phyloP scores from a whole-genome alignment of 2,888 invertebrate genomes.

The Synergus umbraculus region DNA sequence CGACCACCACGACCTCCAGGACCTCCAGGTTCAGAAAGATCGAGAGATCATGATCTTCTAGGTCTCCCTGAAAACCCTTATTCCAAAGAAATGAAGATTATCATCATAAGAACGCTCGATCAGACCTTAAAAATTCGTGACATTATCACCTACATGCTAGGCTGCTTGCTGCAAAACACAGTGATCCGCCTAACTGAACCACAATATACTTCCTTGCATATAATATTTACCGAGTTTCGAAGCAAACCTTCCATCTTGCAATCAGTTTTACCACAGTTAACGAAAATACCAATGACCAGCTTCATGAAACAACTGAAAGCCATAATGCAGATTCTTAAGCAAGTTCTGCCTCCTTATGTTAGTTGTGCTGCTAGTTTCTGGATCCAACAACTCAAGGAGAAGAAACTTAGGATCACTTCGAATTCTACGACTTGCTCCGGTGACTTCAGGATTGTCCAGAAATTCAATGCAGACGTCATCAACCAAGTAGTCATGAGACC shows the following conservation, averaged over 20 bases:
- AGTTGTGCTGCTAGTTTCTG: not conserved
- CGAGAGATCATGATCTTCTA: too few species aligned
- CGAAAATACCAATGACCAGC: constrained; percentile 49
- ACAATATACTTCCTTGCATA: not conserved
- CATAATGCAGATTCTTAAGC: not conserved
- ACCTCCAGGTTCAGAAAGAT: too few species aligned
- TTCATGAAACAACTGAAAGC: constrained; percentile 41
- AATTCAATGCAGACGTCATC: not conserved
- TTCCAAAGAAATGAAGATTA: not conserved
- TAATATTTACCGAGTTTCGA: constrained; percentile 13
- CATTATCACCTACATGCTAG: not conserved
- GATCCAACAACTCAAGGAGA: not conserved
- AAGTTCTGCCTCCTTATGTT: not conserved
- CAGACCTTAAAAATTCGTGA: not conserved
- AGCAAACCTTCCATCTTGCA: constrained; percentile 47
- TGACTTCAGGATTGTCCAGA: not conserved
- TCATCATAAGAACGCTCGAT: not conserved
- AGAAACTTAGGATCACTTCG: not conserved
- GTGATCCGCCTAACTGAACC: not conserved
- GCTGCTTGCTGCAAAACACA: not conserved
- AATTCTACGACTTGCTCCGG: not conserved
- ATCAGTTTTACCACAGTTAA: constrained; percentile 49
- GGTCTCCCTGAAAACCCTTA: too few species aligned
- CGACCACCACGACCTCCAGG: not conserved
- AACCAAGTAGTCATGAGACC: not conserved